Evolutionary conservation across 2,113 vertebrate genomes (phyloP), one percentile per base, ranked within the genome.

Genomic region (Chionis minor): DNA sequence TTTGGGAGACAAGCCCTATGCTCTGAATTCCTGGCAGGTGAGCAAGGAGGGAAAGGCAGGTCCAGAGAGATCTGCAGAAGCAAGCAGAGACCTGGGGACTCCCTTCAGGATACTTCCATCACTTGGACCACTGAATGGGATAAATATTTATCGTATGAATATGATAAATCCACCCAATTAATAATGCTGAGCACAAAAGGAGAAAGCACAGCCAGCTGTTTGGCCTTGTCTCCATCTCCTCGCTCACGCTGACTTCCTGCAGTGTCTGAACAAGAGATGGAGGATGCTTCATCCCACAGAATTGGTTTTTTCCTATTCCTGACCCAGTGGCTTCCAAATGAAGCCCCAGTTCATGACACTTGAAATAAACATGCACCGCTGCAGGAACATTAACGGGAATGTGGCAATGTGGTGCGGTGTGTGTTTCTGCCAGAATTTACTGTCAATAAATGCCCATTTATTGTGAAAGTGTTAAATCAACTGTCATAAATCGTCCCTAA

Each of bases 361-460:
- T 33, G 61, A 79, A 62, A 18, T 33, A 12, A 94, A 40, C 55
- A 19, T 9, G 65, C 86, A 23, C 44, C 51, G 7, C 69, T 16
- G 70, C 71, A 63, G 84, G 51, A 62, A 24, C 55, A 7, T 32
- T 61, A 62, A 54, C 47, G 85, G 82, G 58, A 51, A 63, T 7
- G 62, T 42, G 78, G 70, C 88, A 73, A 2, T 10, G 73, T 8
- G 80, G 27, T 74, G 47, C 70, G 38, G 62, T 40, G 9, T 58
- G 45, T 33, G 65, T 67, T 86, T 84, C 89, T 92, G 74, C 65
- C 80, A 86, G 88, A 71, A 92, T 89, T 88, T 91, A 67, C 88
- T 83, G 77, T 87, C 95, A 92, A 51, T 92, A 97, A 96, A 94
- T 82, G 93, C 61, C 93, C 54, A 73, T 87, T 94, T 96, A 63